Conservation (phyloP, 2,113 vertebrate species). For the Rhodinocichla rosea region DNA sequence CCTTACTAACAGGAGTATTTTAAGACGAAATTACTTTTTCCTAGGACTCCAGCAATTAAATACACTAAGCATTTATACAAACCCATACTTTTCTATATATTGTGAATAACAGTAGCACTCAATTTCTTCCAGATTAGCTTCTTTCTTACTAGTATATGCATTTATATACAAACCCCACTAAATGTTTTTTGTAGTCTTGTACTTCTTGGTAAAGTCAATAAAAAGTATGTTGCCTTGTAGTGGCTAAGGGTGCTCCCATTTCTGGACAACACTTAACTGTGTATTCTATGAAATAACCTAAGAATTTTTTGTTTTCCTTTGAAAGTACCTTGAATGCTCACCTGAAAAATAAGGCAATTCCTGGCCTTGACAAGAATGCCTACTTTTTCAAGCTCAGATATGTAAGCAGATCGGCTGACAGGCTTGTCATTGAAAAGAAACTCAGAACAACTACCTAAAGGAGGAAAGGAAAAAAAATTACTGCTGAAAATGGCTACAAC, state of each 20-base stretch:
- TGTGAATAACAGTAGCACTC: background rate
- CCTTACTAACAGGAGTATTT: background rate
- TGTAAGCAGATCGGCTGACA: slow-evolving; percentile 77
- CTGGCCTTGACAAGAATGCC: slow-evolving; percentile 86
- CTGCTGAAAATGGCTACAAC: background rate
- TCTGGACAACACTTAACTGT: background rate
- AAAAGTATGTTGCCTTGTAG: background rate
- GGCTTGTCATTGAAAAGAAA: slow-evolving; percentile 74
- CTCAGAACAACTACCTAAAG: slow-evolving; percentile 80
- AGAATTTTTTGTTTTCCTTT: background rate
- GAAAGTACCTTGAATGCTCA: slow-evolving; percentile 43
- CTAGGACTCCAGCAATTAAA: background rate
- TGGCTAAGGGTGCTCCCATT: background rate
- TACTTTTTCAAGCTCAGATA: slow-evolving; percentile 80
- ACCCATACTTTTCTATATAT: background rate
- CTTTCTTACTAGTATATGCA: background rate
- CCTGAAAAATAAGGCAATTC: slow-evolving; percentile 95
- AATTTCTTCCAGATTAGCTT: background rate
- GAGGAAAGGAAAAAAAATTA: background rate
- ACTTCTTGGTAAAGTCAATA: background rate
- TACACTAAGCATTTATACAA: background rate
- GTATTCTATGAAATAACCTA: background rate
- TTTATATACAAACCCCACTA: rapidly evolving
- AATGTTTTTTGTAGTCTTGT: background rate
- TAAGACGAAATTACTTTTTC: background rate